A percentile compares a stretch with the other conserved stretches of the same genome.
Evolutionary conservation across 2,797 vertebrate genomes (phyloP).

Genomic region (Hippocampus kuda): DNA sequence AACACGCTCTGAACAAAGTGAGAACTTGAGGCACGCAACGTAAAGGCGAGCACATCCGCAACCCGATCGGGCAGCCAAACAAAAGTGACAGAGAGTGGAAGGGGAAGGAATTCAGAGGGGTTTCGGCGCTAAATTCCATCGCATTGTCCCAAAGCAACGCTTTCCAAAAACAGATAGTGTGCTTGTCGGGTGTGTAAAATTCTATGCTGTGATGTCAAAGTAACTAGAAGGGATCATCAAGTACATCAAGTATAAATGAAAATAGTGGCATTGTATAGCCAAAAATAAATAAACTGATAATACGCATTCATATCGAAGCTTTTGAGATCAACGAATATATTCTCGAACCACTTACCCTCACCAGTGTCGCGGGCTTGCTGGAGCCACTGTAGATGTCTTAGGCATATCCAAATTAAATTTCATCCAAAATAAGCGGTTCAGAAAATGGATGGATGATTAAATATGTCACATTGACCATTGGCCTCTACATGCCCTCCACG

Average conservation of each 20-base stretch:
- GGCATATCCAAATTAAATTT: background rate
- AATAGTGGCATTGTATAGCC: too few species aligned
- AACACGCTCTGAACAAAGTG: conserved; percentile 30
- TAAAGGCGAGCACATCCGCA: conserved; percentile 48
- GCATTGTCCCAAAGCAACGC: background rate
- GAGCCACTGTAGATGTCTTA: too few species aligned
- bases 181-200: background rate
- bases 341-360: too few species aligned
- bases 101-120: background rate
- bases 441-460: too few species aligned
- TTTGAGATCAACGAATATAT: too few species aligned
- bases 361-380: too few species aligned
- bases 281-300: too few species aligned
- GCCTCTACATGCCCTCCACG: background rate
- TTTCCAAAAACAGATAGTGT: background rate
- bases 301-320: too few species aligned
- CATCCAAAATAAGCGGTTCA: background rate
- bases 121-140: background rate
- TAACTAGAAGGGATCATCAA: too few species aligned
- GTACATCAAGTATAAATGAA: too few species aligned
- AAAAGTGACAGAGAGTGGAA: conserved; percentile 24
- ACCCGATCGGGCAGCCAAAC: conserved; percentile 42
- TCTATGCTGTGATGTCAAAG: background rate
- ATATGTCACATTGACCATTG: background rate
- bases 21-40: conserved; percentile 35